Conservation (phyloP, 2,797 vertebrate genomes). For the Heteromormyrus szaboi region DNA sequence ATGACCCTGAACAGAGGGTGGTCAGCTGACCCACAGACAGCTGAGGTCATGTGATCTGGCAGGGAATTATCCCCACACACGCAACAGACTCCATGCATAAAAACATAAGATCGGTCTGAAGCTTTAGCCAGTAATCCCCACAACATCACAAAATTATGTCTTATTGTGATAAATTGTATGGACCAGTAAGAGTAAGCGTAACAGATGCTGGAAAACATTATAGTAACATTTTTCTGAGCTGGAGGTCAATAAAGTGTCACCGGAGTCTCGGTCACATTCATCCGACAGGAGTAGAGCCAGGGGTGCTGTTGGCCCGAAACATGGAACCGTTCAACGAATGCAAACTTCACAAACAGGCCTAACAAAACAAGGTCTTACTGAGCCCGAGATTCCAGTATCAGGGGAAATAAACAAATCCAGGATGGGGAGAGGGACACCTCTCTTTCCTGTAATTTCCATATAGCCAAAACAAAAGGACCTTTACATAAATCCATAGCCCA, state of each 20-base stretch:
- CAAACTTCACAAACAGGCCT: neutral
- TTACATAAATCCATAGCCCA: slow-evolving; percentile 29
- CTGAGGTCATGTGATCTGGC: neutral
- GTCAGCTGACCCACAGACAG: slow-evolving; percentile 15
- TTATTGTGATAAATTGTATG: neutral
- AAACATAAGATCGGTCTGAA: neutral
- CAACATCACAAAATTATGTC: neutral
- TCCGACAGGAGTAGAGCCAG: neutral
- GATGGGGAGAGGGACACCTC: slow-evolving; percentile 27
- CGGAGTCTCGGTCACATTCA: neutral
- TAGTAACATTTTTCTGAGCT: neutral
- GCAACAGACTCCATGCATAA: neutral
- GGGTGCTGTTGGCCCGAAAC: neutral
- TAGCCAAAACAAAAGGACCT: slow-evolving; percentile 41
- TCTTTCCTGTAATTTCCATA: slow-evolving; percentile 43
- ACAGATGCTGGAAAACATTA: neutral
- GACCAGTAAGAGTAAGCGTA: neutral
- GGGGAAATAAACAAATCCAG: slow-evolving; percentile 54
- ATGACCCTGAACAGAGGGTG: slow-evolving; percentile 8
- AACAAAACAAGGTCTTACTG: neutral
- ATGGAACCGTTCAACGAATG: neutral
- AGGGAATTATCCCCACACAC: neutral
- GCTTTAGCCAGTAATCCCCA: neutral
- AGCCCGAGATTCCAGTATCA: slow-evolving; percentile 45
- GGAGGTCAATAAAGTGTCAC: neutral